Base-by-base conservation (phyloP, 1,140 invertebrate genomes). In the Cataglyphis hispanica region DNA sequence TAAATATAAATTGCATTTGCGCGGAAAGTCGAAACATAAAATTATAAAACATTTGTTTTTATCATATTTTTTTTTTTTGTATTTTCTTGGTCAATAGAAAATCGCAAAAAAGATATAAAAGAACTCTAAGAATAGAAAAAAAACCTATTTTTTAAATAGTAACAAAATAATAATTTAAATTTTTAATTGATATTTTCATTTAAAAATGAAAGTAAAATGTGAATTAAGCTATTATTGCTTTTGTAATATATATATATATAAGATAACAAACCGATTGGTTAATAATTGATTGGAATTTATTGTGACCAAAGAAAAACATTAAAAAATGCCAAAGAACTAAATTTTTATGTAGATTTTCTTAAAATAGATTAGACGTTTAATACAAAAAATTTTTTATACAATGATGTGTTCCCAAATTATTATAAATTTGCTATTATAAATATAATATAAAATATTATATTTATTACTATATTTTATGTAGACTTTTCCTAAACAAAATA, bases 11-110 rank as follows among this genome's bases (percentile, higher is more conserved):
- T 66, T 69, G 25, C 25, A 40, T 31, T 80, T 6, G 8, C 66
- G 34, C n/a, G 22, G 27, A 25, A 56, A 69, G n/a, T 69, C 10
- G n/a, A 19, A 10, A 3, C 6, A 19, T 11, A 19, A 16, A 78
- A 77, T 63, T 77, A 34, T 27, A 31, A 74, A 50, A 19, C 19
- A 64, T 66, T 27, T 31, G 43, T 22, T 77, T 13, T 64, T 31
- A 10, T 40, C 4, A 76, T 43, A 16, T 1, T 43, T 8, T 8
- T 43, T 7, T 37, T 6, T n/a, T n/a, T n/a, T n/a, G n/a, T 11
- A 22, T 77, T 76, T 27, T 2, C 13, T 50, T 11, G 5, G 6
- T 66, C 7, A 34, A 25, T 64, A 63, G 34, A 66, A 13, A 4
- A 34, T 50, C 3, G 6, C 0, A 5, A 43, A 3, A 2, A n/a